Evolutionary conservation across 64 coral and sea anemone genomes (phyloP), one percentile per base, ranked within the genome.

Genomic region (Astreopora myriophthalma): DNA sequence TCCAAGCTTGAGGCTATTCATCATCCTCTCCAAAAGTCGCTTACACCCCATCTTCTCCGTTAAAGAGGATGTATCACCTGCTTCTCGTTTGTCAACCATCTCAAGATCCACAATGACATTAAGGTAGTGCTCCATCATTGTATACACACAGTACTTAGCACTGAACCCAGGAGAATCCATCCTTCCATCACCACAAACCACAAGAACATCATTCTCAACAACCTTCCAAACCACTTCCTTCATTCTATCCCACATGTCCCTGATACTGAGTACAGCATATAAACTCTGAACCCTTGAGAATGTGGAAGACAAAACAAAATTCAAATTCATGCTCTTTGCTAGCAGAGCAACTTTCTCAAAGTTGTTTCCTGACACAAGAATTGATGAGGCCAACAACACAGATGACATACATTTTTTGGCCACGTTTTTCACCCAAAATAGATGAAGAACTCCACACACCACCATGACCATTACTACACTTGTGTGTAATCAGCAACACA

Each of bases 161-260:
- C 73, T 80, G 23, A 81, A 88, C 38, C 92, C 91, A 46, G 83
- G 84, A 1, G 91, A 93, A 44, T 93, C 91, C 62, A 87, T 89
- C n/a, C 69, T 48, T 37, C 88, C 88, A 90, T 80, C 88, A 34
- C 88, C 88, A 79, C 48, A 84, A 65, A 84, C 23, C 48, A 84
- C 48, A 23, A 84, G 80, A 55, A 61, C 60, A 61, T 84, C 80
- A 4, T 84, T 63, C 30, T 65, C 16, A 37, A 61, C 63, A 14
- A 61, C 57, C 23, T 64, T 57, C 48, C 60, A 61, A 27, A 84
- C 34, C 17, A 61, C 48, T 35, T 36, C 55, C 34, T 64, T 84
- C 80, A 84, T 84, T 61, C 34, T 65, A 44, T 49, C 36, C 75
- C 75, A 79, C 40, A 79, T 27, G 1, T 49, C 51, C 42, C 29